These are phyloP conservation scores for Drosophila mauritiana DNA, from an alignment of 1,140 invertebrate genomes.

Conservation along the genomic window DNA sequence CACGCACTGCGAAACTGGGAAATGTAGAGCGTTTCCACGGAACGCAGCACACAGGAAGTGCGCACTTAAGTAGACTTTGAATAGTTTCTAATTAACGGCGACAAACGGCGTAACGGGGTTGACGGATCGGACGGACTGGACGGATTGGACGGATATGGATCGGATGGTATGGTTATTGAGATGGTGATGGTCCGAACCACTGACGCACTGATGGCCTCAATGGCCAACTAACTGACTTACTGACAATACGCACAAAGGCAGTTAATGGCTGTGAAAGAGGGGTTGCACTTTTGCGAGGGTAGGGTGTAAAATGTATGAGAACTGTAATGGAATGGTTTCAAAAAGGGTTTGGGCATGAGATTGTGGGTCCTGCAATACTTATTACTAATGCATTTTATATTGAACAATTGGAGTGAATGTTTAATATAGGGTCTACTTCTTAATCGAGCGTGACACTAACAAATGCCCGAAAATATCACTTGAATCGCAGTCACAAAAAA, in stretches of 20 bases:
- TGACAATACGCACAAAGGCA: constrained; percentile 38
- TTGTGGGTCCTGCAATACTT: too few relatives aligned
- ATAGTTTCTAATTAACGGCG: constrained; percentile 80
- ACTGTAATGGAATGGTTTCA: not conserved
- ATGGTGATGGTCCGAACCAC: constrained; percentile 1
- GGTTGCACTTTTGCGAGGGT: constrained; percentile 11
- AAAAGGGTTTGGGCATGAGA: constrained; percentile 8
- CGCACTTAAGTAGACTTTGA: constrained; percentile 81
- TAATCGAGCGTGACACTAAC: constrained; percentile 6
- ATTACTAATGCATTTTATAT: not conserved
- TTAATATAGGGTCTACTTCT: too few relatives aligned
- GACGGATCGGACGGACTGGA: constrained; percentile 44
- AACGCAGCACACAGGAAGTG: constrained; percentile 56
- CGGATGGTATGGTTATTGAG: not conserved
- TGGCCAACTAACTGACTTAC: constrained; percentile 31
- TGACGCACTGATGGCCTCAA: constrained; percentile 12
- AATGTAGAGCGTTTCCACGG: constrained; percentile 30
- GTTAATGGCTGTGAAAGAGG: constrained; percentile 28
- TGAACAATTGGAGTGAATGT: not conserved
- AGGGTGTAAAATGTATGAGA: not conserved
- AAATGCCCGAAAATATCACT: constrained; percentile 6
- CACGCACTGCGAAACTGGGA: constrained; percentile 26
- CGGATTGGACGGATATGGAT: constrained; percentile 23
- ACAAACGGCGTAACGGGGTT: constrained; percentile 73
- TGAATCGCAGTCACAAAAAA: not conserved